Conservation (phyloP, 2,888 invertebrate genomes). For the Acrobasis repandana region DNA sequence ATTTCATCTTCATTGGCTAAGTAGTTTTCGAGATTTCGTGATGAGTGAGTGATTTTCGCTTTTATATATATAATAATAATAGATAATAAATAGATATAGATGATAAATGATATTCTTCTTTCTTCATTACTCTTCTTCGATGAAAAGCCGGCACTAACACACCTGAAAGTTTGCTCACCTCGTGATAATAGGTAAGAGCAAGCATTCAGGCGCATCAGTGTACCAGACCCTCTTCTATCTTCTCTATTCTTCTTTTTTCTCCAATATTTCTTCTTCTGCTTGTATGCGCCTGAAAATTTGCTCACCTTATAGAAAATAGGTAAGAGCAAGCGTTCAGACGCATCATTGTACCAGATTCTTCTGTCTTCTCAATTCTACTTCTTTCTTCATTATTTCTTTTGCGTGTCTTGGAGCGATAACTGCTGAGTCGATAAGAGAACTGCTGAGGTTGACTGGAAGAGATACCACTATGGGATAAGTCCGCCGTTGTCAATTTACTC, state of each 20-base stretch:
- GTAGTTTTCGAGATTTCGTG: no score
- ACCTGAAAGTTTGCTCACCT: slow-evolving; percentile 96
- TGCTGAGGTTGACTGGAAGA: no score
- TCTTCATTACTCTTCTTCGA: slow-evolving; percentile 34
- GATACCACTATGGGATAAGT: no score
- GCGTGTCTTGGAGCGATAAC: slow-evolving; percentile 24
- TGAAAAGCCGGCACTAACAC: slow-evolving; percentile 85
- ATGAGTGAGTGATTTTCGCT: no score
- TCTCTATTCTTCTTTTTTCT: slow-evolving; percentile 31
- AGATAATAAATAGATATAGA: no score
- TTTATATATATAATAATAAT: no score
- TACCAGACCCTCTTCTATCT: slow-evolving; percentile 65
- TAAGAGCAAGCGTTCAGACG: slow-evolving; percentile 93
- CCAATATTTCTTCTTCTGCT: slow-evolving; percentile 23
- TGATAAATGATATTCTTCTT: no score
- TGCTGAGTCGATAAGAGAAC: no score
- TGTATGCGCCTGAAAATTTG: slow-evolving; percentile 91
- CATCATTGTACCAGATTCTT: slow-evolving; percentile 82
- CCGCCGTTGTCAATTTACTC: no score
- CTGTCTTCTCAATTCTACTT: slow-evolving; percentile 39
- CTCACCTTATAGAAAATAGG: slow-evolving; percentile 89
- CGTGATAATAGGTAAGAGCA: slow-evolving; percentile 89
- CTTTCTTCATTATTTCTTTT: slow-evolving; percentile 29
- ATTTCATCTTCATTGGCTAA: no score
- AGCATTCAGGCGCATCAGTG: slow-evolving; percentile 91